Evolutionary conservation across 2,888 invertebrate species (phyloP).

Genomic region (Lasioglossum malachurum): DNA sequence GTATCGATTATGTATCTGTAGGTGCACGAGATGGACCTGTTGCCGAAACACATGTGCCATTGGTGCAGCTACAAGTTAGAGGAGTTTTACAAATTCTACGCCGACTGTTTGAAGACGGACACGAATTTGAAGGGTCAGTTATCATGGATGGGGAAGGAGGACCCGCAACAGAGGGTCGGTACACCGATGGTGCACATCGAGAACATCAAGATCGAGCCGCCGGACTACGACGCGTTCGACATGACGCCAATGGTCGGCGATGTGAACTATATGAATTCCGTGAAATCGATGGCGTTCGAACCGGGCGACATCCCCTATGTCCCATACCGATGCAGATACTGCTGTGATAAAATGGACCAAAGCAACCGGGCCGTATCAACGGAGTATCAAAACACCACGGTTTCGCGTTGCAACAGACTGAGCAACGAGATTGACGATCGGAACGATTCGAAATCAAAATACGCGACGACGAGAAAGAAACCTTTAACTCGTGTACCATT

Average conservation of each 20-base stretch:
- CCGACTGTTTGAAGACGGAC: constrained; percentile 79
- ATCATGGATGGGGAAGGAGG: constrained; percentile 81
- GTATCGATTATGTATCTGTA: constrained; percentile 55
- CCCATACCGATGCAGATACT: constrained; percentile 67
- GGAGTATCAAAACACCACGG: constrained; percentile 31
- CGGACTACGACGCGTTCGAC: constrained; percentile 70
- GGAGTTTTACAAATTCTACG: constrained; percentile 82
- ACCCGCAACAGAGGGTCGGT: constrained; percentile 66
- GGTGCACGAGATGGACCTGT: constrained; percentile 82
- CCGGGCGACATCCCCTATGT: constrained; percentile 56
- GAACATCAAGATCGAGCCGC: constrained; percentile 77
- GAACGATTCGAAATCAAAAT: constrained; percentile 35
- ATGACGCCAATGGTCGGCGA: constrained; percentile 63
- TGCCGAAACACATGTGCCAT: constrained; percentile 83
- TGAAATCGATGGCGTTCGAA: constrained; percentile 58
- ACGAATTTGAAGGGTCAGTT: constrained; percentile 79
- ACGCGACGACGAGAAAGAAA: constrained; percentile 59
- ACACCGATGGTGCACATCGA: constrained; percentile 82
- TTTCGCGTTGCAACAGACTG: constrained; percentile 26
- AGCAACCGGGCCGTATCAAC: constrained; percentile 38
- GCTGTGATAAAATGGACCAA: constrained; percentile 69
- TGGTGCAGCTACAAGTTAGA: constrained; percentile 82
- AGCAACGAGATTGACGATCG: neutral
- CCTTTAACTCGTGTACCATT: neutral
- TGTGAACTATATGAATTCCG: constrained; percentile 65